Evolutionary conservation across 2,113 vertebrate genomes (phyloP).

Genomic region (human): DNA sequence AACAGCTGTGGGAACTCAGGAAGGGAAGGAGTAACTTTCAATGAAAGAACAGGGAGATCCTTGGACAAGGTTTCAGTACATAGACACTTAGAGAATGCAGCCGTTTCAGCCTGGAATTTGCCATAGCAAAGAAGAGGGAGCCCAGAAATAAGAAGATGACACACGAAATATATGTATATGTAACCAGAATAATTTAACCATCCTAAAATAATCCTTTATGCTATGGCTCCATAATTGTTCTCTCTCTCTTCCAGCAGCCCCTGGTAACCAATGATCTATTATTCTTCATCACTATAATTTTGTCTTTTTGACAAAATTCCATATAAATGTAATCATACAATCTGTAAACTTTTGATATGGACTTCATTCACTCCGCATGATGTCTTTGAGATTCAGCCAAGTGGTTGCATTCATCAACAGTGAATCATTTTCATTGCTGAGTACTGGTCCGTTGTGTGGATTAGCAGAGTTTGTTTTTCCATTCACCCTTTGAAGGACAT

Average conservation of each 20-base stretch:
- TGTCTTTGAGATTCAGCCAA: not conserved
- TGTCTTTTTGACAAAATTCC: not conserved
- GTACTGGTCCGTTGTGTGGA: not conserved
- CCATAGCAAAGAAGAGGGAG: not conserved
- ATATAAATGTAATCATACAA: not conserved
- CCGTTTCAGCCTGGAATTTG: not conserved
- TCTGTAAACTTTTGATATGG: not conserved
- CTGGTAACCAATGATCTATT: not conserved
- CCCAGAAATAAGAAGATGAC: not conserved
- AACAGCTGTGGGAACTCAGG: not conserved
- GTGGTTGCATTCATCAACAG: no score
- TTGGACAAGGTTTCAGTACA: not conserved
- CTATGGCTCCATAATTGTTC: not conserved
- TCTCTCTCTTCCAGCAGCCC: not conserved
- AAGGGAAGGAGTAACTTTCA: not conserved
- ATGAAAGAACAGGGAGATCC: not conserved
- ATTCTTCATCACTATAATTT: not conserved
- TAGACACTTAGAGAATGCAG: not conserved
- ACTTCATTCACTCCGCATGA: not conserved
- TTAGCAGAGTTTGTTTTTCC: not conserved
- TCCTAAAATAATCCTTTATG: not conserved
- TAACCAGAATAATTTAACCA: not conserved
- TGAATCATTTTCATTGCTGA: not conserved
- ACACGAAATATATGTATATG: no score
- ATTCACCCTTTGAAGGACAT: not conserved